Conservation (phyloP, 2,888 invertebrate genomes). For the Cataglyphis altisquamis region DNA sequence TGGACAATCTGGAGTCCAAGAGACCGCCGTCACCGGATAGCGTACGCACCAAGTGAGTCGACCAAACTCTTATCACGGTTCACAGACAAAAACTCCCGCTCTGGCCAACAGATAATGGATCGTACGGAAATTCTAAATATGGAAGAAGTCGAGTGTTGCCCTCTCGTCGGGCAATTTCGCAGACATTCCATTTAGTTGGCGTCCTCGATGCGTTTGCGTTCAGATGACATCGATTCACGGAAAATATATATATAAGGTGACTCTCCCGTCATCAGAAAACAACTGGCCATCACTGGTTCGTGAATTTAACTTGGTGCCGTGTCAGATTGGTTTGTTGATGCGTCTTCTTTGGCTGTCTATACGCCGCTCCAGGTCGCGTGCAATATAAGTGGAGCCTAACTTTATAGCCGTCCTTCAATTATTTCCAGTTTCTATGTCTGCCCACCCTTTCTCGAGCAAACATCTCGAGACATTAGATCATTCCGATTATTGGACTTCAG, state of each 20-base stretch:
- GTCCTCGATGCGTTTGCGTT: slow-evolving; percentile 7
- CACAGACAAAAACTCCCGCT: background rate
- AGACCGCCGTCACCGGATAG: slow-evolving; percentile 97
- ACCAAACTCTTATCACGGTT: background rate
- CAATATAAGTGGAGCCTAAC: slow-evolving; percentile 68
- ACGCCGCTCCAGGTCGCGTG: slow-evolving; percentile 32
- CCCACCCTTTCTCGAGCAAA: slow-evolving; percentile 38
- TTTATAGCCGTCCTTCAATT: slow-evolving; percentile 80
- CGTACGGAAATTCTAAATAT: background rate
- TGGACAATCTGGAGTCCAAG: slow-evolving; percentile 96
- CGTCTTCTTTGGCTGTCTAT: slow-evolving; percentile 56
- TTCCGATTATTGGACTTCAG: slow-evolving; percentile 25
- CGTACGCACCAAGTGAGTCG: slow-evolving; percentile 92
- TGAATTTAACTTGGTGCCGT: slow-evolving; percentile 77
- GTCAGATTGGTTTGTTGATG: slow-evolving; percentile 82
- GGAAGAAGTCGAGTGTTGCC: background rate
- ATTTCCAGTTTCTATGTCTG: slow-evolving; percentile 77
- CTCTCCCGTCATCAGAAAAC: slow-evolving; percentile 60
- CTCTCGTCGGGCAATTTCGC: background rate
- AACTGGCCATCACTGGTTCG: slow-evolving; percentile 61
- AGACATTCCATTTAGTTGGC: background rate
- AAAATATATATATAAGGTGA: slow-evolving; percentile 21
- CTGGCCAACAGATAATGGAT: background rate
- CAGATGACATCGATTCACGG: slow-evolving; percentile 33
- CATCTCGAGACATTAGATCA: slow-evolving; percentile 45